Percentiles rank a stretch among this genome's conserved stretches.
phyloP scores from a whole-genome alignment of 2,888 invertebrate genomes.

The Dolichopus griseipennis region DNA sequence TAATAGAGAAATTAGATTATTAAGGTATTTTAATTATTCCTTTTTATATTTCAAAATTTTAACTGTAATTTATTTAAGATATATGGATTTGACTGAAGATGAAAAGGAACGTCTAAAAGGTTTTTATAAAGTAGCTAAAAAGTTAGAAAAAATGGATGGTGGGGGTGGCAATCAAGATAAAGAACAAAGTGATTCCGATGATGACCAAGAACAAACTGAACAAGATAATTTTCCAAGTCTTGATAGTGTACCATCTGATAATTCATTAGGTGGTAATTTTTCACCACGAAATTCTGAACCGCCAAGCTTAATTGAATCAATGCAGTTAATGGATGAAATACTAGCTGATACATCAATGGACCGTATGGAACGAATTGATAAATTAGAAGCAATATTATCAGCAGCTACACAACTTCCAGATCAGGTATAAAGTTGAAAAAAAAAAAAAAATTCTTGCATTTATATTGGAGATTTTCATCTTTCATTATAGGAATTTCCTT shows the following conservation, averaged over 20 bases:
- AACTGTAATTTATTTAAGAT: constrained; percentile 46
- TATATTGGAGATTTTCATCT: background rate
- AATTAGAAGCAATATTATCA: constrained; percentile 74
- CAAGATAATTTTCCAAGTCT: constrained; percentile 64
- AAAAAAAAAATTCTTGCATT: background rate
- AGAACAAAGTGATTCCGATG: constrained; percentile 66
- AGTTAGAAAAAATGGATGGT: constrained; percentile 80
- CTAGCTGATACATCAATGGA: constrained; percentile 75
- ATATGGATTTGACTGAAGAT: constrained; percentile 83
- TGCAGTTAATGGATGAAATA: constrained; percentile 82
- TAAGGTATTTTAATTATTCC: constrained; percentile 48
- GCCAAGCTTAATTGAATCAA: constrained; percentile 76
- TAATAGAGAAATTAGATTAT: constrained; percentile 80
- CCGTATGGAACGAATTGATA: constrained; percentile 75
- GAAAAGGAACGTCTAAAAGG: constrained; percentile 87
- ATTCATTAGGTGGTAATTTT: constrained; percentile 53
- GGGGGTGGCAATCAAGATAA: constrained; percentile 61
- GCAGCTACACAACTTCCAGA: constrained; percentile 66
- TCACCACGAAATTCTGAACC: constrained; percentile 71
- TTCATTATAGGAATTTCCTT: constrained; percentile 36
- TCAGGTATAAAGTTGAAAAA: constrained; percentile 30
- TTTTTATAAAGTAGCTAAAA: constrained; percentile 84
- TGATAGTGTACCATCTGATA: constrained; percentile 71
- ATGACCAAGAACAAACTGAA: constrained; percentile 60
- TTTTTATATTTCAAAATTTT: background rate